Conservation (phyloP, 2,888 invertebrate genomes). For the Cecidostiba fungosa region DNA sequence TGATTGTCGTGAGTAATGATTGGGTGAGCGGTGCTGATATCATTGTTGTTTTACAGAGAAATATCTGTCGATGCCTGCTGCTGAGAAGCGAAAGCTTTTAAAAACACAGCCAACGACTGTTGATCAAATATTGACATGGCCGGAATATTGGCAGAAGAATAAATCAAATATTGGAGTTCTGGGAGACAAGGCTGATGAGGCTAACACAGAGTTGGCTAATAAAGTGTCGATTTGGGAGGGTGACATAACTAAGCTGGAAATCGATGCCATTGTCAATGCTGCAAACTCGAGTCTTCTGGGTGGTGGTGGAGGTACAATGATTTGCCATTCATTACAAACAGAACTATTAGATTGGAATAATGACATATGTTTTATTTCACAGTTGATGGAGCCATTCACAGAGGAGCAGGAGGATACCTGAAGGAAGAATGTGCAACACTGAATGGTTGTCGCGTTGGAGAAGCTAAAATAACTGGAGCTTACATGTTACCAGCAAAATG, state of each 20-base stretch:
- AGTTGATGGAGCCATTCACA: conserved; percentile 95
- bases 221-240: conserved; percentile 87
- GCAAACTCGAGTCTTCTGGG: conserved; percentile 89
- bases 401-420: conserved; percentile 87
- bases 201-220: conserved; percentile 79
- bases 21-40: not conserved
- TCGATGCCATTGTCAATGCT: conserved; percentile 95
- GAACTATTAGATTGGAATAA: not conserved
- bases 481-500: conserved; percentile 92
- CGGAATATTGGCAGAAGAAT: conserved; percentile 79
- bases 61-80: conserved; percentile 81
- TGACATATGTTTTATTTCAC: conserved; percentile 60
- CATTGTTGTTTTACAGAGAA: conserved; percentile 74
- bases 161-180: conserved; percentile 76
- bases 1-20: not conserved
- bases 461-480: conserved; percentile 91
- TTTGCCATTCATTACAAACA: not conserved
- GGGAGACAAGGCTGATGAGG: conserved; percentile 67
- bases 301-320: conserved; percentile 87
- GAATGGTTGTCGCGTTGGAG: conserved; percentile 89
- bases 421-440: conserved; percentile 87
- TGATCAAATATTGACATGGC: conserved; percentile 83
- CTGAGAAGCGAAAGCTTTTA: conserved; percentile 82
- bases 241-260: conserved; percentile 91
- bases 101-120: conserved; percentile 78